Evolutionary conservation across 2,888 invertebrate species (phyloP).

Genomic region (Amiota minor): DNA sequence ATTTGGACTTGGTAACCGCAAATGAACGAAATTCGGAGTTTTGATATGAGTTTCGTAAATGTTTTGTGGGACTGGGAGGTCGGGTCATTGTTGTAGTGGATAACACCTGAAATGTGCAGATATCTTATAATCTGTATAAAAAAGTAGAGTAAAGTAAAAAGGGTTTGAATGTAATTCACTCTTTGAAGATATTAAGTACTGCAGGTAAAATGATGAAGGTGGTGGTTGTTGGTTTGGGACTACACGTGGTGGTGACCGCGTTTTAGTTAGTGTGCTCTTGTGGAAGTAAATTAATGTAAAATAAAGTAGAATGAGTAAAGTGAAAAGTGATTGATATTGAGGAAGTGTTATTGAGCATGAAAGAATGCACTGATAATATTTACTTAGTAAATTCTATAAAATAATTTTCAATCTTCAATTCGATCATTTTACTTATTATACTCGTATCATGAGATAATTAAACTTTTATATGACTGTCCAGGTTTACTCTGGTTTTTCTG

Average conservation of each 20-base stretch:
- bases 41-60: constrained; percentile 11
- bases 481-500: too few relatives aligned
- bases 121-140: constrained; percentile 28
- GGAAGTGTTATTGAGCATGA: constrained; percentile 57
- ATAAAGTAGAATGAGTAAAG: constrained; percentile 38
- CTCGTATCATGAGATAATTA: too few relatives aligned
- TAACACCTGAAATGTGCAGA: constrained; percentile 64
- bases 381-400: not conserved
- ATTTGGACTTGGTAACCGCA: constrained; percentile 4
- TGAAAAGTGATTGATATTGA: constrained; percentile 63
- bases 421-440: too few relatives aligned
- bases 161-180: not conserved
- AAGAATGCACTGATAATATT: constrained; percentile 12
- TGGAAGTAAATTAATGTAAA: not conserved
- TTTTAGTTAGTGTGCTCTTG: constrained; percentile 30
- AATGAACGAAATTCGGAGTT: not conserved
- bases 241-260: not conserved
- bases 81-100: constrained; percentile 33
- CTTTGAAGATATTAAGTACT: constrained; percentile 11
- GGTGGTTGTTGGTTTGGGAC: constrained; percentile 50
- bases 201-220: constrained; percentile 55
- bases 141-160: constrained; percentile 42
- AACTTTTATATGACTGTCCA: too few relatives aligned
- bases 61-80: not conserved
- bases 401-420: not conserved